These are phyloP conservation scores for Myiotriccus ornatus DNA, from an alignment of 2,797 vertebrate genomes.

Conservation along the genomic window DNA sequence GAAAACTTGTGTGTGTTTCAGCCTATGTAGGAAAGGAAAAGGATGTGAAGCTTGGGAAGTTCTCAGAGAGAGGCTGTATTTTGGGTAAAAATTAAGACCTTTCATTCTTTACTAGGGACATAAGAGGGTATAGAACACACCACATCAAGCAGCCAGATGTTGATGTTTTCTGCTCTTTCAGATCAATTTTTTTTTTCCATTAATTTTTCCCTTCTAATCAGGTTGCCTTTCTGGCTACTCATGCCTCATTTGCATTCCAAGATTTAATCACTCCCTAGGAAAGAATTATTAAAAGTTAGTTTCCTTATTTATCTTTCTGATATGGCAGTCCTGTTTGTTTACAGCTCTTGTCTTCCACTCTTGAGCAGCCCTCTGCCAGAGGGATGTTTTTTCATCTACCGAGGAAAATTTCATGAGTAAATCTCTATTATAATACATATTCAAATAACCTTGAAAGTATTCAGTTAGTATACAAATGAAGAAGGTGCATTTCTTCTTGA, in stretches of 20 bases:
- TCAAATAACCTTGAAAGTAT: not conserved
- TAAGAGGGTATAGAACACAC: not conserved
- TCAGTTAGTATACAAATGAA: not conserved
- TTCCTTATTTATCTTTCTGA: not conserved
- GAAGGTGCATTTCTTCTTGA: not conserved
- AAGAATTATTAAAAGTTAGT: not conserved
- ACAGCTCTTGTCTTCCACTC: not conserved
- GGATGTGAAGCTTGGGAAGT: accelerated
- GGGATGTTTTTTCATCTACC: not conserved
- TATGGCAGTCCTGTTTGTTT: not conserved
- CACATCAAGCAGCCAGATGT: not conserved
- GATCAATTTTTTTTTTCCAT: not conserved
- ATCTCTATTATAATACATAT: not conserved
- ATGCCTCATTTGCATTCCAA: not conserved
- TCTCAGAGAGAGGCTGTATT: not conserved
- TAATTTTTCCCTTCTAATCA: not conserved
- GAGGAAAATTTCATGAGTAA: not conserved
- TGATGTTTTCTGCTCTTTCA: not conserved
- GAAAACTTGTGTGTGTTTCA: not conserved
- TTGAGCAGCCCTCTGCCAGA: not conserved
- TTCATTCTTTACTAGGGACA: not conserved
- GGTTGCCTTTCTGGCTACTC: not conserved
- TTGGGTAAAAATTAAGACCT: not conserved
- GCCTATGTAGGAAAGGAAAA: not conserved
- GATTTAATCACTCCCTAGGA: not conserved